Base-by-base conservation (phyloP, 1,140 invertebrate species). In the Copidosoma floridanum region DNA sequence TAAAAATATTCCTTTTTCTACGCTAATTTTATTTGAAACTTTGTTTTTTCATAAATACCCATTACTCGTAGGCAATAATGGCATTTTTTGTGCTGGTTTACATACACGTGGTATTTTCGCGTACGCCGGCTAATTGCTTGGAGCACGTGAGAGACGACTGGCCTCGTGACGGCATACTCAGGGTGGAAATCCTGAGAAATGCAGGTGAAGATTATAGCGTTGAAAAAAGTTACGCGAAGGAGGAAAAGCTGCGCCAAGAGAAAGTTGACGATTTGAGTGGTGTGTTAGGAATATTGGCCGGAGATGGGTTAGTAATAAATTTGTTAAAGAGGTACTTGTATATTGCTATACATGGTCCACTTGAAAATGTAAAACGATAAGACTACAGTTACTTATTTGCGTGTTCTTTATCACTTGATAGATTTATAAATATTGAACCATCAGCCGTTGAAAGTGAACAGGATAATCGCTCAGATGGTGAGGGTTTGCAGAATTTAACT, bases 101-200 rank as follows among this genome's bases (percentile, higher is more conserved):
- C 77, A 95, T 98, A 68, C 97, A 99, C 74, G 86, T 95, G 73
- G 89, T 90, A 38, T 98, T 98, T 79, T 94, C 95, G 53, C 86
- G 91, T 68, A 87, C 92, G 67, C 95, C 96, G 21, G 93, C 93
- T 35, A 95, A 93, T 68, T 99, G 97, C 82, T 83, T 99, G 63
- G 88, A 95, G 72, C 87, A 94, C 76, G 86, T 98, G 24, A 86
- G 92, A 74, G 85, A 92, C 65, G 86, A 88, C 18, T 99, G 97
- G 97, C 96, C 96, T 2, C 83, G 92, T 57, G 92, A 98, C 81
- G 97, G 97, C 12, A 95, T 99, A 65, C 81, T 99, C 3, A 68
- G 82, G 68, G 94, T 99, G n/a, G 96, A 99, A 82, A 96, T 99
- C 69, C 83, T 97, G 46, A 83, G 87, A 64, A 90, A 93, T 78